Conservation (phyloP, 92 coral and sea anemone genomes). For the Umimayanthus chanpuru region DNA sequence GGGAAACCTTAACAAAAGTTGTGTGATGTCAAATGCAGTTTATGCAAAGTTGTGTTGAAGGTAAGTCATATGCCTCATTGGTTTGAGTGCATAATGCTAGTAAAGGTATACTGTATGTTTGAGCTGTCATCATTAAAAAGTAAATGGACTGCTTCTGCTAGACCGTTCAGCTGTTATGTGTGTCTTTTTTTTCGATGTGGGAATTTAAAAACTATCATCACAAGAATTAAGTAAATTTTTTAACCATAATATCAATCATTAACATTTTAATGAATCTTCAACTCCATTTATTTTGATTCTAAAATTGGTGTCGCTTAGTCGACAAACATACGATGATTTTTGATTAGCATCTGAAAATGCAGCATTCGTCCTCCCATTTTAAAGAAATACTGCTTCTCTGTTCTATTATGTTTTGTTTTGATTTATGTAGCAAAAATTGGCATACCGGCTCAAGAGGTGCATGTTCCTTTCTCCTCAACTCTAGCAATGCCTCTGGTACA, state of each 20-base stretch:
- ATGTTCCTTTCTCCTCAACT: background rate
- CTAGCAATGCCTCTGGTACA: background rate
- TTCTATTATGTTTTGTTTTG: background rate
- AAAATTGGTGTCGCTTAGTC: background rate
- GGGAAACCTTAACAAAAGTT: too few relatives aligned
- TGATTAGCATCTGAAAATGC: background rate
- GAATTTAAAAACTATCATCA: too few relatives aligned
- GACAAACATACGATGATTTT: too few relatives aligned
- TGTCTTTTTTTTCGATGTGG: too few relatives aligned
- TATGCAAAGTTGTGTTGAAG: too few relatives aligned
- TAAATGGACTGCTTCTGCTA: too few relatives aligned
- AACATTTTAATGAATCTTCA: background rate
- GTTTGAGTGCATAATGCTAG: too few relatives aligned
- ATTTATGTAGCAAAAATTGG: background rate
- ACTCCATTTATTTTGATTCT: background rate
- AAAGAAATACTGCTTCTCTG: background rate
- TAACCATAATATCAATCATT: background rate
- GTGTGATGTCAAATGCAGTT: too few relatives aligned
- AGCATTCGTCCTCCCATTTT: background rate
- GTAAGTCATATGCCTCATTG: too few relatives aligned
- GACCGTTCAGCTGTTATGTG: too few relatives aligned
- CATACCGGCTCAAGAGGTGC: slow-evolving; percentile 5
- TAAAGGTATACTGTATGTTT: too few relatives aligned
- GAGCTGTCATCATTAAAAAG: too few relatives aligned
- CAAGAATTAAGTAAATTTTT: background rate